Base-by-base conservation (phyloP, 1,140 invertebrate species). In the Coenobita brevimanus region DNA sequence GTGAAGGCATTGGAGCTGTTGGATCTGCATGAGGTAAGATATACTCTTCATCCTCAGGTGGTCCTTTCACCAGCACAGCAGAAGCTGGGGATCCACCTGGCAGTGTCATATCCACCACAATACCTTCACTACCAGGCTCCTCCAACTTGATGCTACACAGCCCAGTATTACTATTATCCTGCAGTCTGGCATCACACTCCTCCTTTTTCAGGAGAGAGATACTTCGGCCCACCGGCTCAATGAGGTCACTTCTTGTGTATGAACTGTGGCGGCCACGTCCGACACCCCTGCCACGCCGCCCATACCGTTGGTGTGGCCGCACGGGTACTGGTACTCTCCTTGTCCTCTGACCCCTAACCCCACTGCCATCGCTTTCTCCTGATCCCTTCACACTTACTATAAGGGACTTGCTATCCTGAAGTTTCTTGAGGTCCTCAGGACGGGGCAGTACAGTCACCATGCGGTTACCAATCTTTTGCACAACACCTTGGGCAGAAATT, bases 401-500 rank as follows among this genome's bases (percentile, higher is more conserved):
- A 27, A 90, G 62, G 62, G 84, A 84, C 60, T 90, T 90, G 41
- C 83, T 88, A 17, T 90, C 89, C 30, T 79, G 82, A 2, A 90
- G 46, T 62, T 85, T 90, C 46, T 90, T 85, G 2, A 90, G 33
- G 43, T 90, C 89, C 76, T 90, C 89, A 64, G 89, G 89, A 46
- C 89, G 82, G n/a, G 89, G 89, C 27, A 90, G 57, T 8, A 90
- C 86, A 15, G 89, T 90, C 3, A 90, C 89, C 67, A 88, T 67
- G n/a, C 89, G 67, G 38, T 89, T 89, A 43, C 89, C 89, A 43
- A 90, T 89, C 38, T 89, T 84, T 75, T 90, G 89, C 21, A 90
- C 67, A 75, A 90, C 83, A 27, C 89, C 89, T 41, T 90, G 89
- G 24, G 89, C 89, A 54, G 86, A 89, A 46, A 90, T 90, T n/a